Conservation (phyloP, 37 sponge, comb jelly and placozoan species). For the Chondrosia reniformis region DNA sequence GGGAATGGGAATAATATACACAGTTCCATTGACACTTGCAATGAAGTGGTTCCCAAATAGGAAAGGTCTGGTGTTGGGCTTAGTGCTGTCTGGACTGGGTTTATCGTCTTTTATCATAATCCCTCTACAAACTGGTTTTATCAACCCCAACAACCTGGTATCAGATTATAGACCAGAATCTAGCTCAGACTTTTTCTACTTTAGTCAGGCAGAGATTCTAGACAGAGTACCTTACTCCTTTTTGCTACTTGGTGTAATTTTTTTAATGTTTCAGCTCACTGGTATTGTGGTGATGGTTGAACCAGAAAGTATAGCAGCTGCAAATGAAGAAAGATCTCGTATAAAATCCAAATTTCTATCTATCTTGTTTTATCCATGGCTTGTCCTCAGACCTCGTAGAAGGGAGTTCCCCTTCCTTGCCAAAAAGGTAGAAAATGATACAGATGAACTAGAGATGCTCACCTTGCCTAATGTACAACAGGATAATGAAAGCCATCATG, state of each 20-base stretch:
- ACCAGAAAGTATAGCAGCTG: neutral
- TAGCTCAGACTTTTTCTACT: neutral
- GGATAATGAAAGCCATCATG: neutral
- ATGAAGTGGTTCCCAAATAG: conserved; percentile 39
- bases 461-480: neutral
- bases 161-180: conserved; percentile 23
- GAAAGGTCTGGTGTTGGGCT: conserved; percentile 30
- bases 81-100: conserved; percentile 34
- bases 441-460: neutral
- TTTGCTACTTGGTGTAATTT: neutral
- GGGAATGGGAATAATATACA: conserved; percentile 27
- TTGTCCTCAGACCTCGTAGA: neutral
- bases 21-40: conserved; percentile 7
- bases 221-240: conserved; percentile 39
- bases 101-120: conserved; percentile 24
- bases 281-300: neutral
- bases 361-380: neutral
- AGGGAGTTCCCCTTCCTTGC: neutral
- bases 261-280: neutral
- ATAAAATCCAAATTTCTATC: neutral
- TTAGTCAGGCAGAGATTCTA: conserved; percentile 16
- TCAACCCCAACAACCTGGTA: conserved; percentile 29
- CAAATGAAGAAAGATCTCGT: no score
- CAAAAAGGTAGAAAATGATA: neutral
- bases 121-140: conserved; percentile 37